Evolutionary conservation across 2,113 vertebrate genomes (phyloP).

Genomic region (Macrotus californicus): DNA sequence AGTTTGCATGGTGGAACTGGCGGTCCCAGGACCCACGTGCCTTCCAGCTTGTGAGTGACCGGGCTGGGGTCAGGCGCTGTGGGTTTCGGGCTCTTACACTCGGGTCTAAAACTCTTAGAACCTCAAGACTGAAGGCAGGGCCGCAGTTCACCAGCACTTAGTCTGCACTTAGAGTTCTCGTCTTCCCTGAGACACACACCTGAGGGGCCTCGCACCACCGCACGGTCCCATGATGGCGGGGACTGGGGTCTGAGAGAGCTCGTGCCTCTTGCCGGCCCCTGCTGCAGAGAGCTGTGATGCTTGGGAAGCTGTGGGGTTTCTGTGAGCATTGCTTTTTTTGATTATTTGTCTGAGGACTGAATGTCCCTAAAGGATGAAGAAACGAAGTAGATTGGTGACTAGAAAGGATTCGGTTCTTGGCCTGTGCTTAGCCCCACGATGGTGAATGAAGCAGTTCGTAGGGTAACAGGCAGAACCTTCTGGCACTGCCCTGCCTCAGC

Average conservation of each 20-base stretch:
- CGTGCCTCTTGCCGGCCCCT: rapidly evolving
- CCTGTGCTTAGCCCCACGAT: background rate
- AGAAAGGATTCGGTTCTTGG: background rate
- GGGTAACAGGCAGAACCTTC: background rate
- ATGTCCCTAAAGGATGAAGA: background rate
- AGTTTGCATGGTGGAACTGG: background rate
- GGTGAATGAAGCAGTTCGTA: background rate
- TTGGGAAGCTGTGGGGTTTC: background rate
- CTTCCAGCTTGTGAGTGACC: background rate
- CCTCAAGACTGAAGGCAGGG: background rate
- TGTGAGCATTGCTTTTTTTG: background rate
- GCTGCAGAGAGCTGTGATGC: rapidly evolving
- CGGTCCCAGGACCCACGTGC: rapidly evolving
- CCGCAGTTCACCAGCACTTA: background rate
- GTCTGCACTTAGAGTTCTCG: background rate
- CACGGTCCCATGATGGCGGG: background rate
- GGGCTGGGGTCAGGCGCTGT: background rate
- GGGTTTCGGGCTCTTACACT: too few relatives aligned
- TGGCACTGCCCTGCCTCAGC: rapidly evolving
- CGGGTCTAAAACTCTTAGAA: background rate
- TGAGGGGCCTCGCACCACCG: background rate
- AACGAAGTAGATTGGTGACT: background rate
- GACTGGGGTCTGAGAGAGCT: rapidly evolving
- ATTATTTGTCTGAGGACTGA: background rate
- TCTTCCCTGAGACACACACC: background rate